These are phyloP conservation scores for Xiphias gladius DNA, from an alignment of 2,113 vertebrate genomes.

Conservation along the genomic window DNA sequence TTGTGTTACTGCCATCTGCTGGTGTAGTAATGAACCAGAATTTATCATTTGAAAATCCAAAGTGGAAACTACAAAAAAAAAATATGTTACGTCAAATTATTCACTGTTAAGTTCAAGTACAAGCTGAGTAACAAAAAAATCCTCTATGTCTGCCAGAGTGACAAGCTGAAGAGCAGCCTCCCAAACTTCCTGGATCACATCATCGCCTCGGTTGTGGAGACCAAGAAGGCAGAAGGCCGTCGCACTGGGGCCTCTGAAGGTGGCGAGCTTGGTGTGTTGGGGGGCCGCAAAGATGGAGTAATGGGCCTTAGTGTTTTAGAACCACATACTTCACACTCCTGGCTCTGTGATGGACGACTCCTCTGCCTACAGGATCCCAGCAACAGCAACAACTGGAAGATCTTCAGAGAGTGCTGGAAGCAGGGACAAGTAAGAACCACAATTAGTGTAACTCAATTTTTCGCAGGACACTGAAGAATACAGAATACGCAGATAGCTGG, in stretches of 20 bases:
- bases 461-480: not conserved
- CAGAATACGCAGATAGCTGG: not conserved
- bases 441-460: not conserved
- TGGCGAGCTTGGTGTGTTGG: conserved; percentile 87
- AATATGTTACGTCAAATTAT: not conserved
- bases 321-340: conserved; percentile 97
- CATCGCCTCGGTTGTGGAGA: conserved; percentile 98
- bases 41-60: not conserved
- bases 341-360: conserved; percentile 97
- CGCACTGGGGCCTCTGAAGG: conserved; percentile 86
- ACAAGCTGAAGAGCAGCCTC: conserved; percentile 94
- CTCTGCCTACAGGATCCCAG: conserved; percentile 98
- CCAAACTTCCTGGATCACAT: conserved; percentile 99
- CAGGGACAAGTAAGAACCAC: conserved; percentile 93
- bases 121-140: not conserved
- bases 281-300: conserved; percentile 89
- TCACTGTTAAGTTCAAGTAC: not conserved
- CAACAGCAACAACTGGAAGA: conserved; percentile 99
- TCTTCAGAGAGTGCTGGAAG: conserved; percentile 99
- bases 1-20: conserved; percentile 20
- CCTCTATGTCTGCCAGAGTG: conserved; percentile 79
- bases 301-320: conserved; percentile 98
- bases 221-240: conserved; percentile 94
- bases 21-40: not conserved
- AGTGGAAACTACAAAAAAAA: not conserved